These are phyloP conservation scores for Sialis fuliginosa DNA, from an alignment of 2,888 invertebrate genomes.

Conservation along the genomic window DNA sequence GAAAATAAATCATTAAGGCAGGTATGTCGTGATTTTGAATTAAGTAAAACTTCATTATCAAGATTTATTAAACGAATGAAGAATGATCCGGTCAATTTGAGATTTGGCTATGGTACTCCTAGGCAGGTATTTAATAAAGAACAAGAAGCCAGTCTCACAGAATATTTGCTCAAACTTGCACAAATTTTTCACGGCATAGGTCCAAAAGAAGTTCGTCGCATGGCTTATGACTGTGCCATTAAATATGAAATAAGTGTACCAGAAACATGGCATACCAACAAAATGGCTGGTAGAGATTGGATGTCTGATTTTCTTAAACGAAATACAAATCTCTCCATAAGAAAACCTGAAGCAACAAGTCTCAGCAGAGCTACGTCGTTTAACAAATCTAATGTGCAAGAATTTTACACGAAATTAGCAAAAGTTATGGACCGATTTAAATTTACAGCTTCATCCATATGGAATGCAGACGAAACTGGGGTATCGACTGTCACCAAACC, in stretches of 20 bases:
- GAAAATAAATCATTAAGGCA: too few relatives aligned
- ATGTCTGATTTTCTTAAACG: not conserved
- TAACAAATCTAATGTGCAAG: not conserved
- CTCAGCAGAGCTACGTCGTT: not conserved
- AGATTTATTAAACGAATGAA: too few relatives aligned
- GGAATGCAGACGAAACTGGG: slow-evolving; percentile 1
- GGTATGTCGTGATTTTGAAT: too few relatives aligned
- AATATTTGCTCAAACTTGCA: too few relatives aligned
- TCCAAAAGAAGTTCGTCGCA: not conserved
- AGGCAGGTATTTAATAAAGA: too few relatives aligned
- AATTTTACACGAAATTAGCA: not conserved
- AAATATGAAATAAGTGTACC: not conserved
- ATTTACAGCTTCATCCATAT: not conserved
- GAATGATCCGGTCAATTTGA: too few relatives aligned
- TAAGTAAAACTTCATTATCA: too few relatives aligned
- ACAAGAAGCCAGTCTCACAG: too few relatives aligned
- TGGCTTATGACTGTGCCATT: not conserved
- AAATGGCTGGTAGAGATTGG: not conserved
- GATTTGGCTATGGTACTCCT: too few relatives aligned
- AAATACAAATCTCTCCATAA: not conserved
- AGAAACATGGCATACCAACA: not conserved
- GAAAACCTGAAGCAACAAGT: slow-evolving; percentile 1
- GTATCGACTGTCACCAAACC: not conserved
- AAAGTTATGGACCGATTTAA: not conserved
- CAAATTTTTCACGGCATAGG: too few relatives aligned